phyloP scores from a whole-genome alignment of 2,113 vertebrate species.

The Sisor rabdophorus region DNA sequence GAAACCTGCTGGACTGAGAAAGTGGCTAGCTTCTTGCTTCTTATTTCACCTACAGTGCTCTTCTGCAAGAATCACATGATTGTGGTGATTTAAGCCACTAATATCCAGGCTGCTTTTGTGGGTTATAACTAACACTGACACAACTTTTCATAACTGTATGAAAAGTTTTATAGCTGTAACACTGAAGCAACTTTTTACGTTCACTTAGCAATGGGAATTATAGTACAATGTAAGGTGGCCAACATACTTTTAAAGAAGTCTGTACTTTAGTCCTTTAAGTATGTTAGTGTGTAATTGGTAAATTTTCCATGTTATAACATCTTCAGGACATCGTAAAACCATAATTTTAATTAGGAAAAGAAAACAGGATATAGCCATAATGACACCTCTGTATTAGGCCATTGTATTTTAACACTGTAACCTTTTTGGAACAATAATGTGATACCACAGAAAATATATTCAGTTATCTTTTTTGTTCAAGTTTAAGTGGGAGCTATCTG shows the following conservation, averaged over 20 bases:
- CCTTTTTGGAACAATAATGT: constrained; percentile 1
- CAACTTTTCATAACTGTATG: no score
- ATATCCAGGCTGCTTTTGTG: constrained; percentile 21
- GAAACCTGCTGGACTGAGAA: constrained; percentile 85
- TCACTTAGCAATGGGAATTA: constrained; percentile 27
- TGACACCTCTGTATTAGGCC: constrained; percentile 28
- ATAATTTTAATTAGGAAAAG: constrained; percentile 11
- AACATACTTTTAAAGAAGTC: constrained; percentile 8
- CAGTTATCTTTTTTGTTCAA: not conserved
- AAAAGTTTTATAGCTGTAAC: no score
- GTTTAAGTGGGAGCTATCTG: not conserved
- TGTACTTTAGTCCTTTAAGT: constrained; percentile 17
- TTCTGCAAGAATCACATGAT: constrained; percentile 27
- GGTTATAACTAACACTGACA: constrained; percentile 29
- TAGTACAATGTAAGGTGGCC: not conserved
- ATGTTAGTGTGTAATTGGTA: constrained; percentile 5
- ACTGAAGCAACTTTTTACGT: constrained; percentile 17
- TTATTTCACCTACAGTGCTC: constrained; percentile 39
- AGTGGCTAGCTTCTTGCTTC: constrained; percentile 11
- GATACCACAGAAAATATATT: constrained; percentile 18
- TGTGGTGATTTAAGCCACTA: not conserved
- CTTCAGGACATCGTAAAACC: constrained; percentile 17
- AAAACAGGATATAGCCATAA: constrained; percentile 51
- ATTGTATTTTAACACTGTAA: constrained; percentile 13
- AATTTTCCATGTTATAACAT: constrained; percentile 10